These are phyloP conservation scores for Clarias magur DNA, from an alignment of 2,113 vertebrate species.

Conservation along the genomic window DNA sequence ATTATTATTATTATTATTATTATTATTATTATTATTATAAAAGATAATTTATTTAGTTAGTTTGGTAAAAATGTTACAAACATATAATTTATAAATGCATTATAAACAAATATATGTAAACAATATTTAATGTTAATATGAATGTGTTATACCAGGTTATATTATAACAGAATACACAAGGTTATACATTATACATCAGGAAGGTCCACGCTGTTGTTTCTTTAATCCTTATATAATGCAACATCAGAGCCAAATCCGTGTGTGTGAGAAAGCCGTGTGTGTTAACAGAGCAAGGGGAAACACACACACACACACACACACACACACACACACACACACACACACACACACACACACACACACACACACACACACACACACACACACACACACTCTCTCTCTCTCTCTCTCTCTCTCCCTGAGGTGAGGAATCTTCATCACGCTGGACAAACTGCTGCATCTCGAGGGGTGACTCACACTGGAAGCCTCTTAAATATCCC, in stretches of 20 bases:
- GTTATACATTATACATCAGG: not conserved
- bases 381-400: not conserved
- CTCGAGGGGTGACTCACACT: constrained; percentile 1
- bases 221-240: not conserved
- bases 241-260: not conserved
- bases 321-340: not conserved
- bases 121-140: not conserved
- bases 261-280: not conserved
- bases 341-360: no score
- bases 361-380: not conserved
- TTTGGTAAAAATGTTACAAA: not conserved
- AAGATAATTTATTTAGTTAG: not conserved
- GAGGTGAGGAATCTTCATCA: constrained; percentile 1
- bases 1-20: no score
- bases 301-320: not conserved
- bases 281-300: not conserved
- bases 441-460: not conserved
- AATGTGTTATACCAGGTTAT: not conserved
- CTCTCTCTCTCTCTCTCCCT: not conserved
- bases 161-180: not conserved
- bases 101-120: not conserved
- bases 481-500: constrained; percentile 23
- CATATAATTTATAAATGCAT: not conserved
- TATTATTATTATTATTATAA: not conserved
- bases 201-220: not conserved